Conservation (phyloP, 2,888 invertebrate species). For the Sinelater perroti region DNA sequence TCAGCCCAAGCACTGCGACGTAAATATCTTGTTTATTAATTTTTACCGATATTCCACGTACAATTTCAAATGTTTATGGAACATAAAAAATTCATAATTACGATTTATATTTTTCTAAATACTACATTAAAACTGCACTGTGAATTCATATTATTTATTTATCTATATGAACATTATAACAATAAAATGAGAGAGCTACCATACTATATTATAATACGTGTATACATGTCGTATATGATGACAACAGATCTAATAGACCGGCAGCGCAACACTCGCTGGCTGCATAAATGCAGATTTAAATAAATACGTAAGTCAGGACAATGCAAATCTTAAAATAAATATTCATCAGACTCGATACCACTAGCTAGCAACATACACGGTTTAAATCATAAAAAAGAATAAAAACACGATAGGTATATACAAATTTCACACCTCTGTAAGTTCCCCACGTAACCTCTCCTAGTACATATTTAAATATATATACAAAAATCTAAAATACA, state of each 20-base stretch:
- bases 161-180: slow-evolving; percentile 62
- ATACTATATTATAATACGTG: slow-evolving; percentile 58
- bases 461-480: slow-evolving; percentile 34
- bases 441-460: slow-evolving; percentile 27
- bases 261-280: slow-evolving; percentile 26
- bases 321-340: slow-evolving; percentile 58
- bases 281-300: slow-evolving; percentile 49
- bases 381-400: slow-evolving; percentile 39
- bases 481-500: slow-evolving; percentile 34
- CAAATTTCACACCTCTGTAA: slow-evolving; percentile 34
- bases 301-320: slow-evolving; percentile 49
- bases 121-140: neutral
- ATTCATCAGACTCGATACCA: slow-evolving; percentile 57
- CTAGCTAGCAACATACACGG: slow-evolving; percentile 53
- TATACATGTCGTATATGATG: slow-evolving; percentile 55
- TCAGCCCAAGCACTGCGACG: too few species aligned
- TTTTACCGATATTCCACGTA: too few species aligned
- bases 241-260: slow-evolving; percentile 56
- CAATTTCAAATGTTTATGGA: too few species aligned
- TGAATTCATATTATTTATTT: slow-evolving; percentile 58
- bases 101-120: too few species aligned
- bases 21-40: too few species aligned
- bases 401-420: slow-evolving; percentile 45
- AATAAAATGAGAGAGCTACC: slow-evolving; percentile 62
- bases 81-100: too few species aligned